Conservation (phyloP, 2,113 vertebrate species). For the Melanostigma gelatinosum region DNA sequence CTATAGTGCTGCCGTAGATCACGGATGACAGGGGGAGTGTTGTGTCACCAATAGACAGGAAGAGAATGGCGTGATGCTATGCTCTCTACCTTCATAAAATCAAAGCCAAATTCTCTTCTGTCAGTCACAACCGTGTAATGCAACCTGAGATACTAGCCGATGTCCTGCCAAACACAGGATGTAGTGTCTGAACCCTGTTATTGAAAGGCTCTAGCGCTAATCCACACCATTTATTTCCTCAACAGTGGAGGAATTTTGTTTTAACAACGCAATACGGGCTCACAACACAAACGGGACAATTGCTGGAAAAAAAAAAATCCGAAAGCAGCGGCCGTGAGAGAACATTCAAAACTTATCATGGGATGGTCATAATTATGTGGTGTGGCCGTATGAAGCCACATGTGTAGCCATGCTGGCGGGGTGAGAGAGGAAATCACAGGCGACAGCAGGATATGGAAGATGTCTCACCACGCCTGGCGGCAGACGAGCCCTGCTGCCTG, state of each 20-base stretch:
- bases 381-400: conserved; percentile 7
- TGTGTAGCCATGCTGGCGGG: conserved; percentile 25
- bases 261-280: conserved; percentile 17
- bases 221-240: conserved; percentile 24
- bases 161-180: conserved; percentile 34
- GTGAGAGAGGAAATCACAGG: conserved; percentile 16
- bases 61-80: conserved; percentile 1
- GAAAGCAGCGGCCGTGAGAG: conserved; percentile 17
- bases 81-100: conserved; percentile 13
- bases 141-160: conserved; percentile 10
- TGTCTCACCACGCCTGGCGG: conserved; percentile 38
- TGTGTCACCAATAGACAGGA: conserved; percentile 15
- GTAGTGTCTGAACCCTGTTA: conserved; percentile 38
- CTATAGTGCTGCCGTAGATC: conserved; percentile 16
- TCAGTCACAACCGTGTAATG: conserved; percentile 18
- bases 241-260: conserved; percentile 22
- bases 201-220: conserved; percentile 43
- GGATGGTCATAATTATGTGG: conserved; percentile 19
- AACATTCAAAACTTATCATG: conserved; percentile 6
- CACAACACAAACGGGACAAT: conserved; percentile 29
- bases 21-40: conserved; percentile 18
- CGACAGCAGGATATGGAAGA: conserved; percentile 28
- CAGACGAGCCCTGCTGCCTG: conserved; percentile 24
- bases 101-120: conserved; percentile 16
- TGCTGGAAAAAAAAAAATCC: conserved; percentile 23